Evolutionary conservation across 1,140 invertebrate genomes (phyloP), one percentile per base, ranked within the genome.

Genomic region (roundworm (Caenorhabditis elegans)): DNA sequence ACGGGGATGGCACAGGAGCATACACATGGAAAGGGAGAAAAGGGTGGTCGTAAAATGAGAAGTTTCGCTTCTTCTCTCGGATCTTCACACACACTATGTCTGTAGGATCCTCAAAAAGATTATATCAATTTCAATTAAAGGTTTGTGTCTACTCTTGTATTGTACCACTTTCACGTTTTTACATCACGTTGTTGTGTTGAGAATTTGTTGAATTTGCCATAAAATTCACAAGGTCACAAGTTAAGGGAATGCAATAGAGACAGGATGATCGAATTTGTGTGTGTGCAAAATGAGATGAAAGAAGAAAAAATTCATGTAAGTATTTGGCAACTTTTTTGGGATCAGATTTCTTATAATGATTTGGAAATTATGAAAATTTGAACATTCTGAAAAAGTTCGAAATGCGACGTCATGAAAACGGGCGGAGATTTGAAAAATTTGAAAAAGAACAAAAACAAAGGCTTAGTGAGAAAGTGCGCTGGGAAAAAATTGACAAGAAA

Each of bases 11-110:
- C 34, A 2, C n/a, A 36, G n/a, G 6, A 60, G 53, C 3, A 34
- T 3, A 60, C n/a, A 34, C 19, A 60, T 4, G 24, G 51, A 17
- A 6, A 17, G 26, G 8, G 34, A 70, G 34, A 19, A 34, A 70
- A 43, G 39, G 60, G 60, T 70, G 60, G 60, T 70, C 60, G 60
- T 70, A 70, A 70, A 70, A 70, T 70, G 60, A 70, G 60, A 70
- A 36, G 34, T 70, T 31, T 60, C n/a, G 26, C 26, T 34, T 31
- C 26, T 22, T 31, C 28, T 53, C 19, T 60, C 24, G 19, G 13
- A 3, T 31, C 28, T 11, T 13, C 2, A 11, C 28, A 5, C 34
- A 11, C 34, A 22, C 34, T 70, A n/a, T 43, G 26, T 39, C 60
- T 15, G n/a, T 43, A 43, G 39, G 39, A 15, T 15, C 15, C 39